phyloP scores from a whole-genome alignment of 2,888 invertebrate genomes.

The Idaea straminata region DNA sequence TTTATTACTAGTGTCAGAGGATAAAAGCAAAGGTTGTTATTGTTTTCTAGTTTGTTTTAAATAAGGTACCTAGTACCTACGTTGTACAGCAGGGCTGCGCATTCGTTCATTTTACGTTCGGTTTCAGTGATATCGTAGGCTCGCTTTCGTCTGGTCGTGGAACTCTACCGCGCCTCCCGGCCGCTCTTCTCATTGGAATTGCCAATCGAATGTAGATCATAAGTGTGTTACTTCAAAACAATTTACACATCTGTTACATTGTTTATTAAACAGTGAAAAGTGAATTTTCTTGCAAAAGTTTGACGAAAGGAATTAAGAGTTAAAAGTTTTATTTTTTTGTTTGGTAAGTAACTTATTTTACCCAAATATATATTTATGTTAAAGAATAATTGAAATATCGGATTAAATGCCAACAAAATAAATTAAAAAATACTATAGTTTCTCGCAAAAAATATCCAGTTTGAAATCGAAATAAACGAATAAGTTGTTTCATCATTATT shows the following conservation, averaged over 20 bases:
- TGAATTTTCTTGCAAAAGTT: background rate
- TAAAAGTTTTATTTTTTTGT: background rate
- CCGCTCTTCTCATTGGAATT: background rate
- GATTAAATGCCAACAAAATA: no score
- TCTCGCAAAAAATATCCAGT: no score
- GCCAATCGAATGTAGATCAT: background rate
- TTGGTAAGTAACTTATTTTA: background rate
- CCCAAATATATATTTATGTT: background rate
- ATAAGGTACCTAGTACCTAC: background rate
- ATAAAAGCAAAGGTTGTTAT: no score
- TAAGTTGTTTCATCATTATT: no score
- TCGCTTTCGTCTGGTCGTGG: conserved; percentile 43
- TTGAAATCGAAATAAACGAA: no score
- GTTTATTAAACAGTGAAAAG: background rate
- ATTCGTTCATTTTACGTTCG: conserved; percentile 37
- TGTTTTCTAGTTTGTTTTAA: background rate
- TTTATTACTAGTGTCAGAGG: no score
- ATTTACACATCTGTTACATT: background rate
- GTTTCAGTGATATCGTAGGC: conserved; percentile 53
- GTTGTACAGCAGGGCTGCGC: conserved; percentile 33
- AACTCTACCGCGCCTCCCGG: conserved; percentile 26
- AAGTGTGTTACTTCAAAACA: background rate
- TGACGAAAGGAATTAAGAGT: background rate
- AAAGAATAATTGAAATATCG: no score
- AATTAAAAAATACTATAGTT: no score